Conservation (phyloP, 2,113 vertebrate species). For the Nipponia nippon region DNA sequence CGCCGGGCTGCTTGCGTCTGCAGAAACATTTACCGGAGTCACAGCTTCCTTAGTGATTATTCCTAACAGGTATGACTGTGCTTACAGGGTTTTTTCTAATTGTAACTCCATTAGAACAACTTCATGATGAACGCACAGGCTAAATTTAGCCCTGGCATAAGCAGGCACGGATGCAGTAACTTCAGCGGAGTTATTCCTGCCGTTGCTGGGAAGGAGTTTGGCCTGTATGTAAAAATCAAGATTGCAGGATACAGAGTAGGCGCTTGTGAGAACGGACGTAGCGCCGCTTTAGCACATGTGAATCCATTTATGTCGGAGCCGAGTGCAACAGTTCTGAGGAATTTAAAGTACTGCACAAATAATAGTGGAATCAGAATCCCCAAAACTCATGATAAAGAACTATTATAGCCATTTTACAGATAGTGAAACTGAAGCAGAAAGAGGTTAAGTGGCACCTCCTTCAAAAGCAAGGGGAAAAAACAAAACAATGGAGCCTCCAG, state of each 20-base stretch:
- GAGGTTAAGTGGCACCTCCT: neutral
- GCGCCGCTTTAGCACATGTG: neutral
- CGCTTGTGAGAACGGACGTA: fast-evolving
- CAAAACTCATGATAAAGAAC: neutral
- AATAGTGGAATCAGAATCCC: neutral
- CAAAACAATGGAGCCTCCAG: neutral
- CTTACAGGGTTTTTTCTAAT: neutral
- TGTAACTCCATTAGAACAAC: neutral
- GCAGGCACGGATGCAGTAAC: neutral
- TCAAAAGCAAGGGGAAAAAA: neutral
- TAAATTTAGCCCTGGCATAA: conserved; percentile 27
- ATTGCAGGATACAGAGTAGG: neutral
- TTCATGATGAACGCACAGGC: neutral
- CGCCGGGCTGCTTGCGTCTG: fast-evolving
- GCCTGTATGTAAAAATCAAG: neutral
- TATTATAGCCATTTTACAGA: neutral
- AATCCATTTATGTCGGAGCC: neutral
- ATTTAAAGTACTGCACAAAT: neutral
- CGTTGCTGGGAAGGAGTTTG: neutral
- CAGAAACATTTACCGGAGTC: fast-evolving
- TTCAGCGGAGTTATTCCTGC: neutral
- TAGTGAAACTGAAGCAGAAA: neutral
- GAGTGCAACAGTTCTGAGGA: neutral
- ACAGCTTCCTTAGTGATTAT: neutral
- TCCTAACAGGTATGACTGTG: neutral